phyloP scores from a whole-genome alignment of 2,888 invertebrate species.

The Machimus rusticus region DNA sequence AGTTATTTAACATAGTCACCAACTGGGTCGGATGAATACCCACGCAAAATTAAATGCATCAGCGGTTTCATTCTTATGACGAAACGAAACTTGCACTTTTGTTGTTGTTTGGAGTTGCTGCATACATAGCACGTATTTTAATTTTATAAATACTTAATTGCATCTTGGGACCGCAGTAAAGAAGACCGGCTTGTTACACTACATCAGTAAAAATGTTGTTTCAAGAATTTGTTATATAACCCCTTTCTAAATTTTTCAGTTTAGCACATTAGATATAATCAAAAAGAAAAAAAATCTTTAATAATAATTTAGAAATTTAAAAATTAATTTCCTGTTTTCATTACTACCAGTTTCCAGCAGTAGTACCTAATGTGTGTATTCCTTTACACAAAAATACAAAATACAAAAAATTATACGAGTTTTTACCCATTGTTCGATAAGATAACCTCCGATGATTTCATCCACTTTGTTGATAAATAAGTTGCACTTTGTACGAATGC shows the following conservation, averaged over 20 bases:
- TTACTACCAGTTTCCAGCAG: background rate
- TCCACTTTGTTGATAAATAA: background rate
- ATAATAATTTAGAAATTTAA: background rate
- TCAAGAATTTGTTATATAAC: background rate
- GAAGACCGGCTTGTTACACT: background rate
- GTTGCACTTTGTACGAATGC: background rate
- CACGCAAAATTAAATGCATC: background rate
- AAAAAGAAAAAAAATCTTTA: too few species aligned
- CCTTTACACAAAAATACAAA: background rate
- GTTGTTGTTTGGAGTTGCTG: background rate
- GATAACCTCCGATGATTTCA: background rate
- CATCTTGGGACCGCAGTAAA: background rate
- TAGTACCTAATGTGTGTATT: background rate
- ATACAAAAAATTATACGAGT: too few species aligned
- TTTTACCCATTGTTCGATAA: background rate
- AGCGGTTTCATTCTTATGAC: background rate
- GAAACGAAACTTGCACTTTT: background rate
- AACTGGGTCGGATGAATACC: background rate
- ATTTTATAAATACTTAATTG: background rate
- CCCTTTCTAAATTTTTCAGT: background rate
- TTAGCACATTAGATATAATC: background rate
- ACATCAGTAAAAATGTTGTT: background rate
- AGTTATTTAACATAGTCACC: background rate
- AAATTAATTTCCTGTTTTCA: background rate
- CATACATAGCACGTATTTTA: background rate